A percentile compares a stretch with the other conserved stretches of the same genome.
Conservation (phyloP, 1,140 invertebrate species). For the Choristoneura fumiferana region DNA sequence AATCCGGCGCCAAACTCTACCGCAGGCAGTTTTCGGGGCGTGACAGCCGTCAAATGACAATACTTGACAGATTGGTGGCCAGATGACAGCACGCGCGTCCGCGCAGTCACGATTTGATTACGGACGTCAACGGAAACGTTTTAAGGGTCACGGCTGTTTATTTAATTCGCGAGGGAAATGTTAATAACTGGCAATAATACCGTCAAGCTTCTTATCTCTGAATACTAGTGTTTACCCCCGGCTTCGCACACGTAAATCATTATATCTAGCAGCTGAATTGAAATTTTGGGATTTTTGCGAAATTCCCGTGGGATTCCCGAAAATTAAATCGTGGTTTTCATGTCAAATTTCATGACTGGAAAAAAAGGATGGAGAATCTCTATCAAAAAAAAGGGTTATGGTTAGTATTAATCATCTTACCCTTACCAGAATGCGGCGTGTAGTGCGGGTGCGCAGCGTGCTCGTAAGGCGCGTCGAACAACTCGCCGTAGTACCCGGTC, state of each 20-base stretch:
- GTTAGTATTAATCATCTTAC: background rate
- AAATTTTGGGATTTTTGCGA: too few relatives aligned
- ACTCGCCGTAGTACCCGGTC: slow-evolving; percentile 63
- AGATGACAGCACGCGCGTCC: background rate
- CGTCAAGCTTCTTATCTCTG: too few relatives aligned
- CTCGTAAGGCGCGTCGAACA: slow-evolving; percentile 67
- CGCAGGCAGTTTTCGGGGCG: slow-evolving; percentile 20
- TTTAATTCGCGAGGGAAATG: background rate
- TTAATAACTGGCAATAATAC: background rate
- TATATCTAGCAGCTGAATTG: too few relatives aligned
- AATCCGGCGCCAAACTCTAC: background rate
- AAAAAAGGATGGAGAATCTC: too few relatives aligned
- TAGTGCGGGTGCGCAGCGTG: slow-evolving; percentile 64
- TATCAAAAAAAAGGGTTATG: too few relatives aligned
- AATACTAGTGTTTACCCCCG: too few relatives aligned
- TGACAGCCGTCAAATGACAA: slow-evolving; percentile 2
- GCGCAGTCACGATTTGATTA: slow-evolving; percentile 5
- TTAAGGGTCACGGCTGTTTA: background rate
- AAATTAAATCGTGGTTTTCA: too few relatives aligned
- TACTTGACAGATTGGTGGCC: slow-evolving; percentile 9
- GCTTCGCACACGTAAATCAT: too few relatives aligned
- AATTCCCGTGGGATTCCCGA: too few relatives aligned
- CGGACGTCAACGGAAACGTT: slow-evolving; percentile 5
- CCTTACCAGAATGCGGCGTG: slow-evolving; percentile 63
- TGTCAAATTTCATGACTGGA: too few relatives aligned